Conservation (phyloP, 2,113 vertebrate species). For the Melanotaenia duboulayi region DNA sequence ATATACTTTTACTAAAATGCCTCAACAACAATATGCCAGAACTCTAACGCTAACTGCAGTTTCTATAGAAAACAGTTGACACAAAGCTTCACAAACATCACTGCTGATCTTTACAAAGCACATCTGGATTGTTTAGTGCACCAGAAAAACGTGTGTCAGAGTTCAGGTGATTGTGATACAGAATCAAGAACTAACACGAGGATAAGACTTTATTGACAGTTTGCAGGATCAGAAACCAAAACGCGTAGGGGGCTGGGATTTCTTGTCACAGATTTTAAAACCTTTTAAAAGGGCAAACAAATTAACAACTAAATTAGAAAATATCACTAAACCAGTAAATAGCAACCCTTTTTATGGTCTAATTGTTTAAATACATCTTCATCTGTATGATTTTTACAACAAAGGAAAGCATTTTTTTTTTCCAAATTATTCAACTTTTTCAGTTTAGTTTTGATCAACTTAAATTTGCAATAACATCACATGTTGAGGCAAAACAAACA, state of each 20-base stretch:
- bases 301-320: background rate
- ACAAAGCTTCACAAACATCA: background rate
- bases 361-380: no score
- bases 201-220: background rate
- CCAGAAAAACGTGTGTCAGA: background rate
- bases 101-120: background rate
- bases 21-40: background rate
- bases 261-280: slow-evolving; percentile 2
- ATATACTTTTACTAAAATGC: no score
- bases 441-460: no score
- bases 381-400: no score
- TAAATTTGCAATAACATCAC: no score
- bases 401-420: no score
- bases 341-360: background rate
- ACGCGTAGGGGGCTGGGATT: background rate
- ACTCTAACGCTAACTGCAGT: background rate
- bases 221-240: background rate
- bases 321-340: background rate
- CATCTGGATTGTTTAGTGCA: background rate
- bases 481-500: background rate
- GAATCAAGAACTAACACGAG: background rate
- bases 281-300: background rate
- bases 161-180: background rate
- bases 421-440: no score
- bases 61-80: background rate